Evolutionary conservation across 2,888 invertebrate genomes (phyloP).

Genomic region (Pristionchus mayeri): DNA sequence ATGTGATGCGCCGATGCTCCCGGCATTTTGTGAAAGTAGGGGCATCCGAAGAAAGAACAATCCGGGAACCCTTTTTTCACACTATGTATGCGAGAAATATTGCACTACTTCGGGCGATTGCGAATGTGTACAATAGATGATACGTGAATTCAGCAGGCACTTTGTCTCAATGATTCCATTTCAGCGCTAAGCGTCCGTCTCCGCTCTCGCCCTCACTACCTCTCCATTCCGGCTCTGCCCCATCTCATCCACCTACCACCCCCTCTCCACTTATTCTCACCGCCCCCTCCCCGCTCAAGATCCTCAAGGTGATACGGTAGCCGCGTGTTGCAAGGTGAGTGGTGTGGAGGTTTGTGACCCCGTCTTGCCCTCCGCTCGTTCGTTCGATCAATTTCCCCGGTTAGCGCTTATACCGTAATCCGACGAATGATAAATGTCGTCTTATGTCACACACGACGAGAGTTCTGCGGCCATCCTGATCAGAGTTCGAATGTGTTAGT

Average conservation of each 20-base stretch:
- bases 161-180: background rate
- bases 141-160: too few relatives aligned
- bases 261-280: background rate
- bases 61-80: too few relatives aligned
- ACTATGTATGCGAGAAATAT: too few relatives aligned
- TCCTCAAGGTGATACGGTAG: slow-evolving; percentile 42
- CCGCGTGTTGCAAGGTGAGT: slow-evolving; percentile 23
- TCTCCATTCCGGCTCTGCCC: background rate
- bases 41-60: too few relatives aligned
- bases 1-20: too few relatives aligned
- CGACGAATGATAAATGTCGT: slow-evolving; percentile 1
- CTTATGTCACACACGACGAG: background rate
- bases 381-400: background rate
- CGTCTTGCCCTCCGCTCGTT: too few relatives aligned
- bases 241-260: background rate
- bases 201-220: background rate
- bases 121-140: too few relatives aligned
- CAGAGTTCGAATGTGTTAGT: slow-evolving; percentile 15
- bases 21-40: too few relatives aligned
- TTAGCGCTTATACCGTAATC: slow-evolving; percentile 32
- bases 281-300: background rate
- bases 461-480: background rate
- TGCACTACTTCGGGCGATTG: background rate
- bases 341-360: slow-evolving; percentile 35
- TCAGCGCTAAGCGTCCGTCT: background rate